These are phyloP conservation scores for Hypanus sabinus DNA, from an alignment of 2,113 vertebrate genomes.

Conservation along the genomic window DNA sequence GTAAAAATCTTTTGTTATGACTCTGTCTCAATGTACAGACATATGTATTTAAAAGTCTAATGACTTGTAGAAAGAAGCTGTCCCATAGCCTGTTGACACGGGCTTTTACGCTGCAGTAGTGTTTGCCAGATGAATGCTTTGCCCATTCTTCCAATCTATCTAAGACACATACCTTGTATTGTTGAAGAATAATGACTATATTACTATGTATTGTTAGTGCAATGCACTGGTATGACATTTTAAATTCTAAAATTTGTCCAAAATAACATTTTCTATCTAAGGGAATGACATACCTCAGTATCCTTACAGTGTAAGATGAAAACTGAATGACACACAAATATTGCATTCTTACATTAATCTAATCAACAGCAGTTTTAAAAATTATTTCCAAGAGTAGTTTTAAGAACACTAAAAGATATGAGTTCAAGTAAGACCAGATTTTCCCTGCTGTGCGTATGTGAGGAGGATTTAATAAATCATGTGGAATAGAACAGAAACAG, in stretches of 20 bases:
- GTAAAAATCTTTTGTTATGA: too few species aligned
- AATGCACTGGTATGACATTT: background rate
- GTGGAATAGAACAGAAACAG: too few species aligned
- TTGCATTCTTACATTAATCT: background rate
- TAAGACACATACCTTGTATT: background rate
- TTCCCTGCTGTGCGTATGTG: background rate
- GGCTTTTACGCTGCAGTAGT: too few species aligned
- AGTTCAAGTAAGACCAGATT: background rate
- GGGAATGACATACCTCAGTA: background rate
- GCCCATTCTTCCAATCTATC: too few species aligned
- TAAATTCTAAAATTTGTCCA: background rate
- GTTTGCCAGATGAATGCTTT: too few species aligned
- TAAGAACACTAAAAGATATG: background rate
- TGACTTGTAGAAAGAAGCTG: too few species aligned
- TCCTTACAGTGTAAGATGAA: background rate
- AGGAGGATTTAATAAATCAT: background rate
- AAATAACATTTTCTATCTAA: background rate
- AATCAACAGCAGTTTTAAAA: background rate
- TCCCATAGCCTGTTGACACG: too few species aligned
- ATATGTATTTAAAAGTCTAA: too few species aligned
- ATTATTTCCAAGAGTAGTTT: too few species aligned
- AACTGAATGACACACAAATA: background rate
- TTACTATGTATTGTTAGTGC: background rate
- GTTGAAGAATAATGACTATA: background rate
- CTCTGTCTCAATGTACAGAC: too few species aligned